Evolutionary conservation across 2,888 invertebrate genomes (phyloP), one percentile per base, ranked within the genome.

Genomic region (Schizaphis graminum): DNA sequence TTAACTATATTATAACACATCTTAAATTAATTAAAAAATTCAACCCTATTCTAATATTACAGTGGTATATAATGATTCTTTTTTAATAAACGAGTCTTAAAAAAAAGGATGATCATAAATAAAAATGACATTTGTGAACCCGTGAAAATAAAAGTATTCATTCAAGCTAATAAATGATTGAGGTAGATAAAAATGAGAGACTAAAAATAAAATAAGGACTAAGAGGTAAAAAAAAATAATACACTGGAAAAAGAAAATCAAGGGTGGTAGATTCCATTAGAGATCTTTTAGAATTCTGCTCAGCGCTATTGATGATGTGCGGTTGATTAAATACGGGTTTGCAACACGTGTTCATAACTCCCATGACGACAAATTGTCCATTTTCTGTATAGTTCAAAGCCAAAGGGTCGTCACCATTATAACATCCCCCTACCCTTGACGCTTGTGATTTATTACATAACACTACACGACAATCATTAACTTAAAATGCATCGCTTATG

Each of bases 331-430:
- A 94, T 94, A 94, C 85, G 90, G 41, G 89, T 77, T 61, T 35
- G 35, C 35, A 87, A 94, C 94, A 94, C 86, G 90, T 94, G 94
- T 91, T 91, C 91, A n/a, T 67, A 91, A 94, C 35, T 94, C 94
- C 94, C 94, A 94, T 84, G 91, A 86, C 94, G 90, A 90, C 94
- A 94, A 94, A 86, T 94, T 91, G 94, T 94, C 94, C 90, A 67
- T 93, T 93, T 93, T 93, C 87, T 93, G 47, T 91, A 53, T 92
- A 84, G 49, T 91, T 90, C 94, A 90, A 94, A 94, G 90, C 94
- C 86, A 94, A 94, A 94, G 90, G 86, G 91, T 91, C 85, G 90
- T 89, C 47, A 49, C 84, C 35, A 41, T 92, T 67, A 92, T 92
- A 91, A 87, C 87, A 49, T 88, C 61, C 61, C 93, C 89, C 56